phyloP scores from a whole-genome alignment of 2,888 invertebrate genomes.

The Ophioninae sp. region DNA sequence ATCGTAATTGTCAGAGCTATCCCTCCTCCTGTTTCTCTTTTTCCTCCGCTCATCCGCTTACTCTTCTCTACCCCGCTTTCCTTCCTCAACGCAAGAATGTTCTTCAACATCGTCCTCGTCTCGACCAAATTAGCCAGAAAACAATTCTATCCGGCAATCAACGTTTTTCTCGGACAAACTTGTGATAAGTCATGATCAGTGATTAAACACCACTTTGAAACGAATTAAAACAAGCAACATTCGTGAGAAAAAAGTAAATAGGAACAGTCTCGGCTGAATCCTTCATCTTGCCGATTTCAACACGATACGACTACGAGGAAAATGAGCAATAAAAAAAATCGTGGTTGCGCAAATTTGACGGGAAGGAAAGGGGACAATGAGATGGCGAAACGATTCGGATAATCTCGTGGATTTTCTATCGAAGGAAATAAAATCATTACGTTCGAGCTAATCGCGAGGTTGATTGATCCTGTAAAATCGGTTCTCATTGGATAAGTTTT shows the following conservation, averaged over 20 bases:
- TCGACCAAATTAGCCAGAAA: constrained; percentile 24
- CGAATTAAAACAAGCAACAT: constrained; percentile 42
- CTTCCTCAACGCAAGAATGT: constrained; percentile 21
- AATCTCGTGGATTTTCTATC: constrained; percentile 42
- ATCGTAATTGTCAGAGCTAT: background rate
- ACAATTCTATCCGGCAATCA: constrained; percentile 57
- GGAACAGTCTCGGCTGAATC: constrained; percentile 2
- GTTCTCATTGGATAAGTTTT: constrained; percentile 1
- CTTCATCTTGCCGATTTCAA: background rate
- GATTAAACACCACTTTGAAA: constrained; percentile 53
- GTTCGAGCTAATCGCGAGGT: constrained; percentile 38
- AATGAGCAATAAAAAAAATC: background rate
- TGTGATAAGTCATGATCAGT: constrained; percentile 14
- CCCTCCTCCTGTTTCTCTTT: background rate
- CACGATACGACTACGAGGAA: background rate
- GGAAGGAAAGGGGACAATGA: background rate
- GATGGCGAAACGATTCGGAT: constrained; percentile 22
- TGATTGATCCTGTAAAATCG: constrained; percentile 41
- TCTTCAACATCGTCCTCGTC: constrained; percentile 34
- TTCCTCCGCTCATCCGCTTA: background rate
- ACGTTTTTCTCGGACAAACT: constrained; percentile 38
- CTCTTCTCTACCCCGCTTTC: background rate
- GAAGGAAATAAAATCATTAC: constrained; percentile 52
- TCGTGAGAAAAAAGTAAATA: constrained; percentile 18
- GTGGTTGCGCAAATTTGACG: constrained; percentile 8